Conservation (phyloP, 2,797 vertebrate genomes). For the Schizopygopsis malacanthus region DNA sequence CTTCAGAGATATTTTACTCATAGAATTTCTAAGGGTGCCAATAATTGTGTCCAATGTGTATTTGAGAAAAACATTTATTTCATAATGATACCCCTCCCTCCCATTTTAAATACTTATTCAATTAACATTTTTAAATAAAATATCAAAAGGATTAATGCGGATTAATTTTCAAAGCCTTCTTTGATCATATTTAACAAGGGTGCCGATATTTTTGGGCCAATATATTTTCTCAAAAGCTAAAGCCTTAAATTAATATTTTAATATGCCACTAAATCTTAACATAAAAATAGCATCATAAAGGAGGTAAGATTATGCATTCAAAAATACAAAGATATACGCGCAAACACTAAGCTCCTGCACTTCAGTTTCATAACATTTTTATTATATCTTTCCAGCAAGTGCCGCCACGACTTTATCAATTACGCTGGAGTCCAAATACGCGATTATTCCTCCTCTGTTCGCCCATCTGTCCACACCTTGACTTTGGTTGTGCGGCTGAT, state of each 20-base stretch:
- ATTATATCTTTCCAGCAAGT: conserved; percentile 72
- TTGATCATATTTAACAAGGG: no score
- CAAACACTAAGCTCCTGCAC: neutral
- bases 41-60: no score
- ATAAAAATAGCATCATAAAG: neutral
- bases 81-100: no score
- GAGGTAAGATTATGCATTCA: neutral
- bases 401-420: conserved; percentile 65
- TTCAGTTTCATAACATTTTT: neutral
- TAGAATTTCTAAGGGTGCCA: no score
- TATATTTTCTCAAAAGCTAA: neutral
- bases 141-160: no score
- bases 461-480: conserved; percentile 85
- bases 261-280: neutral
- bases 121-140: no score
- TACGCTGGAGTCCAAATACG: conserved; percentile 77
- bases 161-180: no score
- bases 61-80: no score
- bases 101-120: no score
- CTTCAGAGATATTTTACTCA: no score
- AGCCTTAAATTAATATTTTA: neutral
- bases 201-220: no score
- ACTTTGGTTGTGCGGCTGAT: conserved; percentile 69
- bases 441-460: conserved; percentile 85
- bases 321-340: neutral